Conservation (phyloP, 2,113 vertebrate genomes). For the Alethe diademata region DNA sequence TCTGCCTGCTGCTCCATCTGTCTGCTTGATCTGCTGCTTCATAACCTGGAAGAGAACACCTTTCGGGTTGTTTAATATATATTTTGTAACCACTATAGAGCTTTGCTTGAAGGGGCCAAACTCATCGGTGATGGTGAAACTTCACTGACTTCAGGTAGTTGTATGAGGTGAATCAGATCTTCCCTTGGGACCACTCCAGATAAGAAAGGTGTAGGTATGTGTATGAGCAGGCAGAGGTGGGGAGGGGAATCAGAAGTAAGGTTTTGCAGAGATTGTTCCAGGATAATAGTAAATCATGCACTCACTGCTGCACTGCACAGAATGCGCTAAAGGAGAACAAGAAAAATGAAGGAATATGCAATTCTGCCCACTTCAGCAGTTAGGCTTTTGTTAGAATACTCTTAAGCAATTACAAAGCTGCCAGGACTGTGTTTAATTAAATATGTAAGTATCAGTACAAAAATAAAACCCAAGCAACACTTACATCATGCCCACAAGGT, state of each 20-base stretch:
- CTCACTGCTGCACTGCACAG: neutral
- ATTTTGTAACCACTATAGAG: neutral
- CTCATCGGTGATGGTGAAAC: neutral
- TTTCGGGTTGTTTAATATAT: neutral
- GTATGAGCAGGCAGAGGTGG: neutral
- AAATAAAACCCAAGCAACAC: constrained; percentile 35
- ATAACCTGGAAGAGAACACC: neutral
- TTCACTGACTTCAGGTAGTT: neutral
- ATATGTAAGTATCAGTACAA: neutral
- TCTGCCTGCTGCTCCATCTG: neutral
- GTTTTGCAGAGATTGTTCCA: constrained; percentile 32
- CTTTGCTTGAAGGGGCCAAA: neutral
- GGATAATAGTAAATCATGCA: constrained; percentile 27
- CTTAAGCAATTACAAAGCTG: constrained; percentile 36
- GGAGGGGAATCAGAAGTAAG: neutral
- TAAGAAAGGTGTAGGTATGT: neutral
- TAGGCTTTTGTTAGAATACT: constrained; percentile 47
- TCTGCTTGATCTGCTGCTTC: neutral
- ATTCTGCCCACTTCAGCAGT: constrained; percentile 44
- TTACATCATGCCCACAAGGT: constrained; percentile 35
- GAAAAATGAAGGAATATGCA: constrained; percentile 35
- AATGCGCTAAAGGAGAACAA: constrained; percentile 18
- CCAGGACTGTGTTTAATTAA: constrained; percentile 42
- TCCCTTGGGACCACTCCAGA: neutral
- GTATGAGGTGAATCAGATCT: neutral